These are phyloP conservation scores for Pollenia griseotomentosa DNA, from an alignment of 2,888 invertebrate species.

Conservation along the genomic window DNA sequence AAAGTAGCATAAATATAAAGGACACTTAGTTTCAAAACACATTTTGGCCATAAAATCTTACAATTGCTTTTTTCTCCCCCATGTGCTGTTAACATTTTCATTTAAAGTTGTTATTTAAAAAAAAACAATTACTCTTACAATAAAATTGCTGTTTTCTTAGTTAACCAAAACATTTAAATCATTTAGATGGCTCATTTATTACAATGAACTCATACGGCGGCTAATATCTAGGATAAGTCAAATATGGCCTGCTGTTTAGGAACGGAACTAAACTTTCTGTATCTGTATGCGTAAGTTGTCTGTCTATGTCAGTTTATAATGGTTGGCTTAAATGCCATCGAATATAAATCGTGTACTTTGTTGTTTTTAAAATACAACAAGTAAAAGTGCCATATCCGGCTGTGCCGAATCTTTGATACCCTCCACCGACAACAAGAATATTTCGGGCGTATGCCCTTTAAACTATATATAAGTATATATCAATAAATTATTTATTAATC, in stretches of 20 bases:
- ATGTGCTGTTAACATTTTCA: background rate
- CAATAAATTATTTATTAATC: too few species aligned
- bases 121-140: background rate
- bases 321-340: slow-evolving; percentile 53
- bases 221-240: slow-evolving; percentile 17
- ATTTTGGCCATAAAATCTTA: slow-evolving; percentile 1
- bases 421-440: too few species aligned
- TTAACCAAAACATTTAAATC: background rate
- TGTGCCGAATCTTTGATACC: too few species aligned
- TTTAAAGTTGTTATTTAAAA: background rate
- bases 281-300: background rate
- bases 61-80: background rate
- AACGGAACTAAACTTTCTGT: background rate
- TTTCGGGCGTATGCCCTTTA: too few species aligned
- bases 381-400: too few species aligned
- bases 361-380: background rate
- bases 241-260: background rate
- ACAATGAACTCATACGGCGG: background rate
- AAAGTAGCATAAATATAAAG: too few species aligned
- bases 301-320: slow-evolving; percentile 34
- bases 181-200: slow-evolving; percentile 18
- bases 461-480: too few species aligned
- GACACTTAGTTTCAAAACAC: background rate
- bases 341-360: background rate
- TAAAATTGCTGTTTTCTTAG: background rate